Evolutionary conservation across 2,888 invertebrate species (phyloP), one percentile per base, ranked within the genome.

Genomic region (Asteroscopus sphinx): DNA sequence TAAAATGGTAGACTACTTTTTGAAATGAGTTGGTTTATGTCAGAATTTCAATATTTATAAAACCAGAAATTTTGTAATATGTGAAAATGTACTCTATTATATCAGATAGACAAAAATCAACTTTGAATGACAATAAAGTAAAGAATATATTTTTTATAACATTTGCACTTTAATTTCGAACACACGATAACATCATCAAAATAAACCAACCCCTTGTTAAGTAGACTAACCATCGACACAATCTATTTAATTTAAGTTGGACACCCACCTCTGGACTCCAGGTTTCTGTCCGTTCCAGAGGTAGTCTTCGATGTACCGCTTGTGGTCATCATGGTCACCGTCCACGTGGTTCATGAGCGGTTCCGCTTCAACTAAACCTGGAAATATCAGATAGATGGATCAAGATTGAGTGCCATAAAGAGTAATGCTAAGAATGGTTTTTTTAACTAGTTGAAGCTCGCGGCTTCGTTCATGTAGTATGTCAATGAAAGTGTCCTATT

Each of bases 281-380:
- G 93, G 92, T 60, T 94, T 94, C 81, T 94, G 93, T 5, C 93
- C 94, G 42, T 94, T 93, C 91, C 93, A 93, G 33, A 93, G 86
- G 66, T 94, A 94, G 66, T 94, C 94, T 68, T 94, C 94, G 68
- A 93, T 93, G 84, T 93, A 94, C 56, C 90, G 86, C 75, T 94
- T 94, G 51, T 82, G 88, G 28, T 93, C 91, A 25, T 94, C 90
- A 67, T 92, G 92, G 71, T 96, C 95, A 25, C 91, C 92, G 65
- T 96, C 95, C 65, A 94, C 92, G 87, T 96, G 95, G 86, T 96
- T 96, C 90, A 97, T 96, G 74, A 97, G 94, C 12, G 97, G 97
- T 88, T 97, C 97, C 80, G 97, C 95, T 92, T 97, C 97, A 77
- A 95, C 95, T 70, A 94, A 95, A 81, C 95, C 94, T 94, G 93